Conservation (phyloP, 2,113 vertebrate genomes). For the Lepus europaeus region DNA sequence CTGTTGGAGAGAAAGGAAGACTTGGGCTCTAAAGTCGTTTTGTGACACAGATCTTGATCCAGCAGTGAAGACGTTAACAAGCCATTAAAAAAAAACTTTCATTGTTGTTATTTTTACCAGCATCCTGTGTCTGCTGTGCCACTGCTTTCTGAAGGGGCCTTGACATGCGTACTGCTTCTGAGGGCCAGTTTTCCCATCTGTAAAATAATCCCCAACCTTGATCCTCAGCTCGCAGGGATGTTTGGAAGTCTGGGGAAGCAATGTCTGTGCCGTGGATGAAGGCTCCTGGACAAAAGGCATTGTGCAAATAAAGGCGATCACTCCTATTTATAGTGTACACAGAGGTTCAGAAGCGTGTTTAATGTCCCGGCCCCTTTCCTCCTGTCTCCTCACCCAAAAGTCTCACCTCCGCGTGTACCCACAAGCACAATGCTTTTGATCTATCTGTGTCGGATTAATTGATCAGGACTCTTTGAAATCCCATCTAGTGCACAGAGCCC, state of each 20-base stretch:
- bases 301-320: neutral
- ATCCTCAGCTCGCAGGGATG: slow-evolving; percentile 35
- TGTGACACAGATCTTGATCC: slow-evolving; percentile 41
- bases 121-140: slow-evolving; percentile 64
- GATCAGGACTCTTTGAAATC: slow-evolving; percentile 7
- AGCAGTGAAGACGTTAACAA: slow-evolving; percentile 64
- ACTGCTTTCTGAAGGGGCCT: slow-evolving; percentile 24
- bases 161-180: slow-evolving; percentile 36
- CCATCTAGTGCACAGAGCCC: neutral
- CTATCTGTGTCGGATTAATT: slow-evolving; percentile 8
- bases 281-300: slow-evolving; percentile 54
- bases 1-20: neutral
- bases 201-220: slow-evolving; percentile 73
- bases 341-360: neutral
- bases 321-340: neutral
- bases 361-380: slow-evolving; percentile 15
- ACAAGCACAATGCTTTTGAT: slow-evolving; percentile 3
- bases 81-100: slow-evolving; percentile 16
- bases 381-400: neutral
- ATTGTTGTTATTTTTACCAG: slow-evolving; percentile 76
- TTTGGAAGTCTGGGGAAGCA: slow-evolving; percentile 35
- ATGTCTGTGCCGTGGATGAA: neutral
- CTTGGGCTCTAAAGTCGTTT: neutral
- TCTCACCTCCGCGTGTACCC: slow-evolving; percentile 44
- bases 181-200: slow-evolving; percentile 71